phyloP scores from a whole-genome alignment of 2,797 vertebrate genomes.

The Notolabrus celidotus region DNA sequence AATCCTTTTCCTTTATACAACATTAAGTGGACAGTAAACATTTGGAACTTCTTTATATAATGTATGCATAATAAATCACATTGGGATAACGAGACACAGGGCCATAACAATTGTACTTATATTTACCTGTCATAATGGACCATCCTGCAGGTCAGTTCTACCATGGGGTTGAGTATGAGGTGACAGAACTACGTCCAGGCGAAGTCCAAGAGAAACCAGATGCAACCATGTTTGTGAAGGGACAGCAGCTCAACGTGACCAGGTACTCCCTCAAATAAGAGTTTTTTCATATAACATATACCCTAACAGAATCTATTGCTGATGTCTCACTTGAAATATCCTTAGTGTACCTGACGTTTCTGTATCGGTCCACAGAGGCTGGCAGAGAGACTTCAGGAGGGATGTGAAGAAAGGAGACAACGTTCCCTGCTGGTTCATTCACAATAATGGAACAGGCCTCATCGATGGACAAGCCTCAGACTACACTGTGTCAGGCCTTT shows the following conservation, averaged over 20 bases:
- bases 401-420: conserved; percentile 79
- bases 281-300: neutral
- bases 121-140: neutral
- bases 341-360: neutral
- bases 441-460: conserved; percentile 90
- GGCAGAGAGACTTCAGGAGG: conserved; percentile 90
- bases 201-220: conserved; percentile 89
- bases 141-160: conserved; percentile 90
- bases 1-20: too few relatives aligned
- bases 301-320: neutral
- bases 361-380: conserved; percentile 84
- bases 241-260: conserved; percentile 88
- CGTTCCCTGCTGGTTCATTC: conserved; percentile 93
- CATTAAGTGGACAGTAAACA: too few relatives aligned
- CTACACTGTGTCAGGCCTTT: conserved; percentile 87
- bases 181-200: conserved; percentile 86
- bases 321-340: neutral
- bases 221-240: conserved; percentile 93
- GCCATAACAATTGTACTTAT: neutral
- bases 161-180: conserved; percentile 87
- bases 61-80: too few relatives aligned
- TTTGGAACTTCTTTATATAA: too few relatives aligned
- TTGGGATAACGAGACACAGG: too few relatives aligned
- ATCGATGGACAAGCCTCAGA: conserved; percentile 88
- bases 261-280: conserved; percentile 80